A percentile compares a stretch with the other conserved stretches of the same genome.
phyloP scores from a whole-genome alignment of 2,113 vertebrate species.

The Mesoclemmys tuberculata region DNA sequence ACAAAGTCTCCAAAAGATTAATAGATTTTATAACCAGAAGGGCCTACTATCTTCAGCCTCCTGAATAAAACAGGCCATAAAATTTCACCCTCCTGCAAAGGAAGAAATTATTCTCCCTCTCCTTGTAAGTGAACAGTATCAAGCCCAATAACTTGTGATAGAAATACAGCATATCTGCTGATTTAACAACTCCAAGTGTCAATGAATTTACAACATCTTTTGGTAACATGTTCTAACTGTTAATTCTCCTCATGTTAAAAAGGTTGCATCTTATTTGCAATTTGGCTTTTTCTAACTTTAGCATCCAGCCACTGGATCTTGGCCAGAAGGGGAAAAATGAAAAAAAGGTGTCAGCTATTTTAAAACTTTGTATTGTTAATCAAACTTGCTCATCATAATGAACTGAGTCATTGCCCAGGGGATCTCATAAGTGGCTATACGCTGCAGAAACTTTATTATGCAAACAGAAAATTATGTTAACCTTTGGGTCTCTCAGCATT shows the following conservation, averaged over 20 bases:
- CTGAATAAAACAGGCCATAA: not conserved
- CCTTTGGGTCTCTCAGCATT: conserved; percentile 31
- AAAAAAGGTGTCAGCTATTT: conserved; percentile 22
- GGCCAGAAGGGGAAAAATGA: not conserved
- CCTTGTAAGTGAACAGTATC: not conserved
- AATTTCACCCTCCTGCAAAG: not conserved
- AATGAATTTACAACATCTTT: not conserved
- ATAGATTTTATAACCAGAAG: not conserved
- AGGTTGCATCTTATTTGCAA: not conserved
- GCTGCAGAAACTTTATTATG: conserved; percentile 23
- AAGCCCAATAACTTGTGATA: not conserved
- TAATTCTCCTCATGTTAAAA: not conserved
- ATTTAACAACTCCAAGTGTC: not conserved
- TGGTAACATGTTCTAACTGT: not conserved
- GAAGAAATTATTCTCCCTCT: not conserved
- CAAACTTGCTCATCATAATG: conserved; percentile 7
- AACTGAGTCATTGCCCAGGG: conserved; percentile 1
- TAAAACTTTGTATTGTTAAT: conserved; percentile 27
- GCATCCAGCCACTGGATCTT: not conserved
- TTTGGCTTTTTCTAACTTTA: not conserved
- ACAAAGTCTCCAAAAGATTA: not conserved
- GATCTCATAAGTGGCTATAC: not conserved
- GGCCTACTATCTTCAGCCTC: not conserved
- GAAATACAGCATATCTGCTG: not conserved
- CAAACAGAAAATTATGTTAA: conserved; percentile 51